phyloP scores from a whole-genome alignment of 2,113 vertebrate genomes.

The Clarias batrachus region DNA sequence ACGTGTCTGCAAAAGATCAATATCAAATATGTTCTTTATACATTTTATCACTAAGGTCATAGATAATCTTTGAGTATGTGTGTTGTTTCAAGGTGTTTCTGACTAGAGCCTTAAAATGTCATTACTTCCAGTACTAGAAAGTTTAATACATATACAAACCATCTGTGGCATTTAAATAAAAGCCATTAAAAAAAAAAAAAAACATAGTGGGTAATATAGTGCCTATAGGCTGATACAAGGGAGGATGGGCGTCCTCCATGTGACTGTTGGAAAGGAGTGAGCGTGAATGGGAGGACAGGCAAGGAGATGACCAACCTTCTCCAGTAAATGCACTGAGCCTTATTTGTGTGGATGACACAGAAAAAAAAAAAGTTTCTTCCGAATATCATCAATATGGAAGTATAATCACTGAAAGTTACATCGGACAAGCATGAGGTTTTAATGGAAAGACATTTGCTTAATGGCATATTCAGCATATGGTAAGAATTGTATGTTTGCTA shows the following conservation, averaged over 20 bases:
- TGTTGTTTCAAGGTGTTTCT: neutral
- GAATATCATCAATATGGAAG: constrained; percentile 26
- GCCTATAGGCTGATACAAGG: neutral
- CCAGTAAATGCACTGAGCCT: constrained; percentile 27
- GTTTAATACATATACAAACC: constrained; percentile 9
- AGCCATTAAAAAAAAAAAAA: neutral
- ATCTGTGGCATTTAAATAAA: neutral
- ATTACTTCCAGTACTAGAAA: neutral
- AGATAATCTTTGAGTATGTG: neutral
- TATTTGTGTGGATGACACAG: constrained; percentile 2
- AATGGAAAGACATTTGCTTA: neutral
- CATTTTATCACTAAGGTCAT: neutral
- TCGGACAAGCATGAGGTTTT: neutral
- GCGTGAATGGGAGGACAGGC: constrained; percentile 20
- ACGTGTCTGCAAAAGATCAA: no score
- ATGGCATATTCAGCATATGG: neutral
- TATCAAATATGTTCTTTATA: neutral
- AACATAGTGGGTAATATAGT: neutral
- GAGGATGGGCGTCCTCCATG: constrained; percentile 18
- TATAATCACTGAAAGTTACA: constrained; percentile 23
- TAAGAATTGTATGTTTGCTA: neutral
- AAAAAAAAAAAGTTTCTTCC: constrained; percentile 25
- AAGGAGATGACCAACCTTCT: constrained; percentile 28
- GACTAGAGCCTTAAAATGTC: neutral
- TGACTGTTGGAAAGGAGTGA: constrained; percentile 14